These are phyloP conservation scores for Seriola quinqueradiata DNA, from an alignment of 2,113 vertebrate genomes.

Conservation along the genomic window DNA sequence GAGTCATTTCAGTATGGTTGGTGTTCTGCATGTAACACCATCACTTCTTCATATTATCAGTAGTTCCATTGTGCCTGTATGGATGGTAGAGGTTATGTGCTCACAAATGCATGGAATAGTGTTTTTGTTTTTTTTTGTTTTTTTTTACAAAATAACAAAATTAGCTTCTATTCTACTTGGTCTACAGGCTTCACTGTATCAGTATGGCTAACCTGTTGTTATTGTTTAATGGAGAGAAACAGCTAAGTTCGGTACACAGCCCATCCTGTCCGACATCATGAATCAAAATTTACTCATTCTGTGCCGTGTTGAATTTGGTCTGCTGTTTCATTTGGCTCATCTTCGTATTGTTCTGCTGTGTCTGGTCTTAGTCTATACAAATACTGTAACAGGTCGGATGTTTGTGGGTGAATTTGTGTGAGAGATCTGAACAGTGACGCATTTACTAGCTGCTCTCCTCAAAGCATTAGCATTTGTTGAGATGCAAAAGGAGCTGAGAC, in stretches of 20 bases:
- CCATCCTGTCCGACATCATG: conserved; percentile 24
- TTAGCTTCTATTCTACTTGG: neutral
- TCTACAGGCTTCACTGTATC: neutral
- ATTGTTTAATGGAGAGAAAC: conserved; percentile 33
- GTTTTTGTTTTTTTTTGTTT: no score
- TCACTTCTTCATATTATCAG: no score
- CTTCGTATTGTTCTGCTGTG: conserved; percentile 6
- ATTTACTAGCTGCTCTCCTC: conserved; percentile 8
- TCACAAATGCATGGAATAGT: no score
- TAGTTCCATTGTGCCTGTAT: no score
- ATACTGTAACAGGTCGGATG: conserved; percentile 21
- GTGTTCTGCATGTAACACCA: neutral
- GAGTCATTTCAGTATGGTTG: conserved; percentile 9
- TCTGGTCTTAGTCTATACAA: neutral
- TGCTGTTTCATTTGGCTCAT: conserved; percentile 24
- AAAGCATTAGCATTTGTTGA: conserved; percentile 30
- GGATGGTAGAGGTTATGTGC: no score
- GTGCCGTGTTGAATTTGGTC: conserved; percentile 32
- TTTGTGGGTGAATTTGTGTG: conserved; percentile 6
- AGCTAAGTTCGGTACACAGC: conserved; percentile 23
- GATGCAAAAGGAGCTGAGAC: conserved; percentile 5
- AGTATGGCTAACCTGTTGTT: conserved; percentile 22
- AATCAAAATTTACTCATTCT: conserved; percentile 54
- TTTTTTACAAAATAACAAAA: no score
- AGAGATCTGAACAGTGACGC: neutral